These are phyloP conservation scores for Lamellibrachia columna DNA, from an alignment of 2,888 invertebrate genomes.

Conservation along the genomic window DNA sequence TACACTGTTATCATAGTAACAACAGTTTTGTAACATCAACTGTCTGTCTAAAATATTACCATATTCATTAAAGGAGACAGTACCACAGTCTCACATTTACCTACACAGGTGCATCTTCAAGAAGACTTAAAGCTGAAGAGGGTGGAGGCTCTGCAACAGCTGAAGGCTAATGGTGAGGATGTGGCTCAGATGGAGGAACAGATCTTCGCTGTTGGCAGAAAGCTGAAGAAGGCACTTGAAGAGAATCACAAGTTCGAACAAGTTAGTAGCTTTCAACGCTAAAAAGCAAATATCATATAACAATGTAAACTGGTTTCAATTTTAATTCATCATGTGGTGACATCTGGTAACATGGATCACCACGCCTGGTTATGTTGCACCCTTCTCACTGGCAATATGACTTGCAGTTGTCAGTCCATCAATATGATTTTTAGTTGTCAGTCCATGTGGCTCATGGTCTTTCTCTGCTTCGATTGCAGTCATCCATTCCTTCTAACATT, in stretches of 20 bases:
- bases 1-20: too few species aligned
- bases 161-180: constrained; percentile 13
- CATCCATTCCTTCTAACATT: too few species aligned
- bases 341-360: too few species aligned
- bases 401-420: too few species aligned
- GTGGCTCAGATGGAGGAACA: not conserved
- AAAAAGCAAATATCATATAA: not conserved
- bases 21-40: not conserved
- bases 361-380: too few species aligned
- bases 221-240: not conserved
- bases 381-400: too few species aligned
- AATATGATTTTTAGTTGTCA: too few species aligned
- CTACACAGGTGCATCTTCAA: not conserved
- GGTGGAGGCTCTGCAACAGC: not conserved
- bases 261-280: not conserved
- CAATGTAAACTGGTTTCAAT: too few species aligned
- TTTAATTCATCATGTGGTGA: too few species aligned
- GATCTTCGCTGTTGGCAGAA: not conserved
- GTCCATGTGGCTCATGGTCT: too few species aligned
- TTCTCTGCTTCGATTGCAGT: too few species aligned
- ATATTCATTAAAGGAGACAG: not conserved
- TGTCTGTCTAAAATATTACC: not conserved
- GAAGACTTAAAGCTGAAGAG: constrained; percentile 20
- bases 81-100: not conserved
- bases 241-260: constrained; percentile 17